Percentiles rank a stretch among this genome's conserved stretches.
Evolutionary conservation across 2,888 invertebrate genomes (phyloP).

Genomic region (Caradrina clavipalpis): DNA sequence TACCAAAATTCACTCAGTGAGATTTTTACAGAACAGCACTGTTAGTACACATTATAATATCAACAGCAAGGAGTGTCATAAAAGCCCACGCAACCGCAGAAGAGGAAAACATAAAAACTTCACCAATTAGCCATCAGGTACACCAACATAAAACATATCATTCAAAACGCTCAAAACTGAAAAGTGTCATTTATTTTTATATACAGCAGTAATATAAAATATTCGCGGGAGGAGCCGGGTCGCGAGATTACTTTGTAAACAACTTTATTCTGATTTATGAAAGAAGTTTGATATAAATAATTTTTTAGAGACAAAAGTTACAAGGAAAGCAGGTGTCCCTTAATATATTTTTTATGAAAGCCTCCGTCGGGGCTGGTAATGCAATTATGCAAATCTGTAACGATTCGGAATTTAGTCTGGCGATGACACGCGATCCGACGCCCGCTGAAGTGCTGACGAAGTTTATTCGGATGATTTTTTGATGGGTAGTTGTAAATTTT

Average conservation of each 20-base stretch:
- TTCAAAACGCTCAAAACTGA: constrained; percentile 55
- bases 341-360: constrained; percentile 86
- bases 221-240: constrained; percentile 71
- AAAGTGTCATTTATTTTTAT: constrained; percentile 72
- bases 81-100: neutral
- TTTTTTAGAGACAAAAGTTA: constrained; percentile 88
- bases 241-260: constrained; percentile 89
- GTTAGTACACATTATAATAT: neutral
- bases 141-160: constrained; percentile 52
- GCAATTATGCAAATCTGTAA: constrained; percentile 87
- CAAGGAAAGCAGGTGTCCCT: constrained; percentile 84
- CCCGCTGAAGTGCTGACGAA: constrained; percentile 36
- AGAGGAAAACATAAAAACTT: constrained; percentile 21
- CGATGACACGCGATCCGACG: constrained; percentile 68
- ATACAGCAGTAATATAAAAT: constrained; percentile 66
- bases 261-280: constrained; percentile 90
- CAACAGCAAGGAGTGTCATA: neutral
- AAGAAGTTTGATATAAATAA: constrained; percentile 88
- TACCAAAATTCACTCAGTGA: too few relatives aligned
- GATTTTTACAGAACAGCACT: too few relatives aligned
- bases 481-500: constrained; percentile 44
- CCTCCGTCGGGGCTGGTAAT: constrained; percentile 73
- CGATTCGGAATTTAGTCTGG: constrained; percentile 68
- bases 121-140: constrained; percentile 40
- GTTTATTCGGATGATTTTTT: constrained; percentile 25